Percentiles rank a stretch among this genome's conserved stretches.
Evolutionary conservation across 2,113 vertebrate species (phyloP).

Genomic region (Cercopithecus mona): DNA sequence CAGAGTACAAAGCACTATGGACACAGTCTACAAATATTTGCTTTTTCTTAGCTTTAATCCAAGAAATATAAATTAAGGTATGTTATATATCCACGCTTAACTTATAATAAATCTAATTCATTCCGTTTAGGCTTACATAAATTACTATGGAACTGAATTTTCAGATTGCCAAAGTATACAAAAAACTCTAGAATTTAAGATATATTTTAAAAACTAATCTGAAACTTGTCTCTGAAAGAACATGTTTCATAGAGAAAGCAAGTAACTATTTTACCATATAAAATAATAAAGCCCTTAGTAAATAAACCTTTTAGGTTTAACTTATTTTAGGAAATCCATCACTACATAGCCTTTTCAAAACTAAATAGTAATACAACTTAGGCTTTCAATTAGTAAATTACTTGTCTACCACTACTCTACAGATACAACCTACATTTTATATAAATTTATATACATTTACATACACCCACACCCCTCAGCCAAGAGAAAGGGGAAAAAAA

Average conservation of each 20-base stretch:
- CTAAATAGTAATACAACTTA: neutral
- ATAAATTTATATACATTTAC: neutral
- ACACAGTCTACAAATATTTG: neutral
- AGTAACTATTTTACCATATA: neutral
- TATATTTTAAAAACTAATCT: conserved; percentile 28
- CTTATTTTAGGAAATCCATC: neutral
- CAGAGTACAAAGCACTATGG: neutral
- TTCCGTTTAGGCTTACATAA: neutral
- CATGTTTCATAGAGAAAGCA: neutral
- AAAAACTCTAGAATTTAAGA: neutral
- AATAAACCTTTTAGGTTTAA: neutral
- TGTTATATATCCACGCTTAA: neutral
- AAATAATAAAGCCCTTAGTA: neutral
- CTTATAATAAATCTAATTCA: conserved; percentile 32
- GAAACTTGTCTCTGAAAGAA: neutral
- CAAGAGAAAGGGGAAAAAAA: neutral
- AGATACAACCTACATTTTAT: neutral
- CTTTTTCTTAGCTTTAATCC: conserved; percentile 37
- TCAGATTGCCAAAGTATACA: neutral
- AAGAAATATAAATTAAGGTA: conserved; percentile 22
- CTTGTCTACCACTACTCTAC: neutral
- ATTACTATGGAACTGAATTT: neutral
- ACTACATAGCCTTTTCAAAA: neutral
- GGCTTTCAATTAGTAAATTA: neutral
- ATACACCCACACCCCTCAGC: neutral